These are phyloP conservation scores for Diadegma fenestrale DNA, from an alignment of 2,888 invertebrate genomes.

Conservation along the genomic window DNA sequence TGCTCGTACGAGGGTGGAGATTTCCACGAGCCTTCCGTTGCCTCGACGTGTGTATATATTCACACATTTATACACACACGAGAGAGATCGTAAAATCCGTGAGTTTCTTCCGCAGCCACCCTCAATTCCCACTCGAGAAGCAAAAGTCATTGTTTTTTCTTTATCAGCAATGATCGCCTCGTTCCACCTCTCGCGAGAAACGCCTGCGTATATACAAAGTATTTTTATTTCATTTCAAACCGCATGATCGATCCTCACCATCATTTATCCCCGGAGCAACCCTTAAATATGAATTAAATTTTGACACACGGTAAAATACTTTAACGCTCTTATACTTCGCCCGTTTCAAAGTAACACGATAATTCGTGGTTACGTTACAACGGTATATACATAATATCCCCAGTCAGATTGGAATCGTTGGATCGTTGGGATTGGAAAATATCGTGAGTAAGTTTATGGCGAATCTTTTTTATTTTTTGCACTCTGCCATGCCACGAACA, in stretches of 20 bases:
- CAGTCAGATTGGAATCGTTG: constrained; percentile 62
- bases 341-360: constrained; percentile 63
- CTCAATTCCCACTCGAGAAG: constrained; percentile 28
- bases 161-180: constrained; percentile 63
- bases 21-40: constrained; percentile 70
- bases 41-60: not conserved
- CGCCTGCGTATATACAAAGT: constrained; percentile 17
- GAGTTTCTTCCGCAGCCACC: constrained; percentile 37
- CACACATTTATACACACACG: not conserved
- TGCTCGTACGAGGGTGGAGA: constrained; percentile 78
- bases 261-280: constrained; percentile 54
- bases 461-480: not conserved
- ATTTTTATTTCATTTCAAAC: constrained; percentile 59
- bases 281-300: constrained; percentile 63
- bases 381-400: constrained; percentile 49
- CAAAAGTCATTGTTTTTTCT: constrained; percentile 37
- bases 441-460: constrained; percentile 53
- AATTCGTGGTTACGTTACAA: constrained; percentile 66
- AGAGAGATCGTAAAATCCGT: not conserved
- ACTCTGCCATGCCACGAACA: not conserved
- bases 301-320: constrained; percentile 54
- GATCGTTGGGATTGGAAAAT: constrained; percentile 64
- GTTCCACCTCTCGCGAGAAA: constrained; percentile 26
- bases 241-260: constrained; percentile 48
- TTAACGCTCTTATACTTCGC: not conserved